Base-by-base conservation (phyloP, 2,888 invertebrate species). In the Unio pictorum region DNA sequence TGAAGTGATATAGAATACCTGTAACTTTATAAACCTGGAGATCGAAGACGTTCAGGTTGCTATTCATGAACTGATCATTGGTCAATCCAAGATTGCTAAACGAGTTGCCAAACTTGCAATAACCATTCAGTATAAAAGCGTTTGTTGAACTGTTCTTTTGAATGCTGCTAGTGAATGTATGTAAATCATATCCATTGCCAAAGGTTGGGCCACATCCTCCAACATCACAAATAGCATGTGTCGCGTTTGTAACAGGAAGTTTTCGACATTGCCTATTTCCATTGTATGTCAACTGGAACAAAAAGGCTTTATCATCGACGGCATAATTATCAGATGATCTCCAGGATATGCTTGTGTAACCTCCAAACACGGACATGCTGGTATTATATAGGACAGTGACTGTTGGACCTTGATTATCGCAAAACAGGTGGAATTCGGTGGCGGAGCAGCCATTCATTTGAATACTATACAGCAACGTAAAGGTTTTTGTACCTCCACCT, bases 401-500 rank as follows among this genome's bases (percentile, higher is more conserved):
- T 1, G 81, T 81, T 15, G 81, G 61, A 1, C 81, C 81, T 61
- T 81, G 69, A 57, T 78, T 74, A 72, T 80, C 72, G 68, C 81
- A 81, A 67, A 71, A 69, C 61, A 74, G 67, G 54, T 81, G 81
- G 63, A 81, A 81, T 18, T 74, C 62, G 7, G 67, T 55, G 28
- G 75, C 61, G 7, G 55, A 69, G 67, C 78, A 79, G 1, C 79
- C 78, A 59, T 81, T 77, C 55, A 64, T 66, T 17, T 75, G 68
- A 17, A 75, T 75, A 54, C 66, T 73, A 61, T 78, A 81, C 57
- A 81, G 61, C 15, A 79, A 66, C 7, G 70, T 72, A 65, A 81
- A 78, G 26, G 66, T 67, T 59, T 76, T 72, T 18, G 71, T 72
- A n/a, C 67, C 71, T 45, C 67, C 67, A 3, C 78, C 76, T 8